Evolutionary conservation across 2,113 vertebrate genomes (phyloP).

Genomic region (Macquaria ambigua): DNA sequence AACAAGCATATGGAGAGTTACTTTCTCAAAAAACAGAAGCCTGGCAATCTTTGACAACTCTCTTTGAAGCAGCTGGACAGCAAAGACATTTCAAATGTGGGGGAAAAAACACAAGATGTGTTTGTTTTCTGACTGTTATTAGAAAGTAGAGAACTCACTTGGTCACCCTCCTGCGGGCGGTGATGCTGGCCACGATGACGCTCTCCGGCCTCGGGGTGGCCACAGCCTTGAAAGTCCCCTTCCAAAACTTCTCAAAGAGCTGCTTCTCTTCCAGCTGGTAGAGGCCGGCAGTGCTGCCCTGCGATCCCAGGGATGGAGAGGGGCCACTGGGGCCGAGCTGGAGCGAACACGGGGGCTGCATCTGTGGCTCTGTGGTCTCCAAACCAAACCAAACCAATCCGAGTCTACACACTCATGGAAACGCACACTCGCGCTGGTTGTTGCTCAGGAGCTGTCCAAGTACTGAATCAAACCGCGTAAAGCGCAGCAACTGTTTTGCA

Average conservation of each 20-base stretch:
- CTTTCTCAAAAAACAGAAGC: background rate
- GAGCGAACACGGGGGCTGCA: constrained; percentile 62
- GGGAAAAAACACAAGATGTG: background rate
- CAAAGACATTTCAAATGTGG: background rate
- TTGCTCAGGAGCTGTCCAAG: constrained; percentile 85
- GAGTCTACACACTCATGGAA: constrained; percentile 38
- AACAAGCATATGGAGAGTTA: background rate
- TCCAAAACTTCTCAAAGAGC: constrained; percentile 99
- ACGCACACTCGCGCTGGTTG: background rate
- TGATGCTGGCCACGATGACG: constrained; percentile 95
- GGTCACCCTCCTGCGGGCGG: constrained; percentile 87
- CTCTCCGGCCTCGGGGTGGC: constrained; percentile 95
- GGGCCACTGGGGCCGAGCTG: constrained; percentile 54
- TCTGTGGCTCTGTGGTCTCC: constrained; percentile 34
- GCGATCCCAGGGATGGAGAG: constrained; percentile 44
- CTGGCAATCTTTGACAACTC: background rate
- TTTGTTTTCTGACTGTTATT: background rate
- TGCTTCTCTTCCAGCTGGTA: constrained; percentile 93
- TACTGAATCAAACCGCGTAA: constrained; percentile 73
- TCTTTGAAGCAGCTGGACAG: background rate
- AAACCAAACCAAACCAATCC: background rate
- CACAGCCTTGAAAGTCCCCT: constrained; percentile 97
- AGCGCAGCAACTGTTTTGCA: constrained; percentile 24
- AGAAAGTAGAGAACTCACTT: constrained; percentile 82
- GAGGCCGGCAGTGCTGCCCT: constrained; percentile 80